Conservation (phyloP, 2,888 invertebrate species). For the Dicyrtoma fusca region DNA sequence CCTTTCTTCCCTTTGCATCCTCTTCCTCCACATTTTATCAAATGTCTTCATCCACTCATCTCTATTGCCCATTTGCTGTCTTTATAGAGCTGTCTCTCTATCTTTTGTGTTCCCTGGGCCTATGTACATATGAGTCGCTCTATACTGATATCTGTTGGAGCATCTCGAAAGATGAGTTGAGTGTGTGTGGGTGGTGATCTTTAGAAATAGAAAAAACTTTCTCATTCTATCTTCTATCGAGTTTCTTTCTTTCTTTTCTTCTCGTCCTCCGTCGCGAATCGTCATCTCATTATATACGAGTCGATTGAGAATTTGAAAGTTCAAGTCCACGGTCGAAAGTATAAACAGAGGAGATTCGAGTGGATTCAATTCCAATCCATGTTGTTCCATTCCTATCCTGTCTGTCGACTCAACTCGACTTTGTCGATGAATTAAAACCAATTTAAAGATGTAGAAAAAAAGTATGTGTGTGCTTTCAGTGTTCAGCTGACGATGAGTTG, state of each 20-base stretch:
- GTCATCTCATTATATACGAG: too few relatives aligned
- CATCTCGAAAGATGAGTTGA: not conserved
- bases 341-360: too few relatives aligned
- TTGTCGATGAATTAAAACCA: constrained; percentile 8
- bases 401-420: too few relatives aligned
- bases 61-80: constrained; percentile 41
- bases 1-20: constrained; percentile 41
- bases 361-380: too few relatives aligned
- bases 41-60: constrained; percentile 43
- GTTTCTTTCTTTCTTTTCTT: not conserved
- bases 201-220: not conserved
- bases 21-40: constrained; percentile 32
- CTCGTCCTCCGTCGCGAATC: not conserved
- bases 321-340: too few relatives aligned
- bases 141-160: constrained; percentile 16
- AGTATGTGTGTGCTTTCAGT: not conserved
- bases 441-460: constrained; percentile 12
- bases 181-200: not conserved
- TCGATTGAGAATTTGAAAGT: too few relatives aligned
- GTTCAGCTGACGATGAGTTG: too few relatives aligned
- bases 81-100: constrained; percentile 20
- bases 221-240: not conserved
- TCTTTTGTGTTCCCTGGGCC: constrained; percentile 21
- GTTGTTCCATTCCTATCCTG: too few relatives aligned
- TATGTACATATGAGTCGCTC: too few relatives aligned